These are phyloP conservation scores for Lingula anatina DNA, from an alignment of 2,888 invertebrate genomes.

Conservation along the genomic window DNA sequence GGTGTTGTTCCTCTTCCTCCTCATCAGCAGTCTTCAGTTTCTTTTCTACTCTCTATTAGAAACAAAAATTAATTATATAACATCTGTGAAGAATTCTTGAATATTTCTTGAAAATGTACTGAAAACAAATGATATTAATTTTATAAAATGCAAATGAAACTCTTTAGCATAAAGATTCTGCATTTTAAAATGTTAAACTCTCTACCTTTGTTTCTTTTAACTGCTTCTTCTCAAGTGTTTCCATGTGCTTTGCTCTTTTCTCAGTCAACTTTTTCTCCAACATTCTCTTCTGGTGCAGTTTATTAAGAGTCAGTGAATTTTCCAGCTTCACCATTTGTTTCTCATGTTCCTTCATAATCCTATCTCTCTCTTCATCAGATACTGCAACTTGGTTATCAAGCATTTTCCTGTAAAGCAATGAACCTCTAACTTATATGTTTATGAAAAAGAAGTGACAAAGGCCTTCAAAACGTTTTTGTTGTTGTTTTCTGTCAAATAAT, in stretches of 20 bases:
- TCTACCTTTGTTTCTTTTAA: slow-evolving; percentile 31
- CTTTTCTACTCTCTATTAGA: too few relatives aligned
- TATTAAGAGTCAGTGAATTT: slow-evolving; percentile 46
- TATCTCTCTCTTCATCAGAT: slow-evolving; percentile 42
- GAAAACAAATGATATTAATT: too few relatives aligned
- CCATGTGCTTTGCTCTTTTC: slow-evolving; percentile 34
- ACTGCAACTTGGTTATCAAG: slow-evolving; percentile 43
- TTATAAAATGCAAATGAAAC: too few relatives aligned
- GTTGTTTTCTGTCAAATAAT: too few relatives aligned
- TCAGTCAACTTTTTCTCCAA: slow-evolving; percentile 42
- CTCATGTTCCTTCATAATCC: slow-evolving; percentile 47
- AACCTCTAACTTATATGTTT: too few relatives aligned
- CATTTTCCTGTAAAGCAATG: slow-evolving; percentile 40
- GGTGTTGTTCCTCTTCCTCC: slow-evolving; percentile 32
- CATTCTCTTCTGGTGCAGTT: slow-evolving; percentile 42
- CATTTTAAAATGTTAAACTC: neutral
- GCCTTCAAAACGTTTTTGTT: too few relatives aligned
- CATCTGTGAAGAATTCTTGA: too few relatives aligned
- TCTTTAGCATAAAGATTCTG: too few relatives aligned
- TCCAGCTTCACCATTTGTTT: slow-evolving; percentile 49
- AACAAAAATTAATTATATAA: too few relatives aligned
- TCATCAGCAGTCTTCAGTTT: slow-evolving; percentile 39
- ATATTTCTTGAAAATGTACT: too few relatives aligned
- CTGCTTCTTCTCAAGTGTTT: slow-evolving; percentile 38
- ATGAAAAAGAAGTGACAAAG: too few relatives aligned